Conservation (phyloP, 2,113 vertebrate species). For the Alaudala cheleensis region DNA sequence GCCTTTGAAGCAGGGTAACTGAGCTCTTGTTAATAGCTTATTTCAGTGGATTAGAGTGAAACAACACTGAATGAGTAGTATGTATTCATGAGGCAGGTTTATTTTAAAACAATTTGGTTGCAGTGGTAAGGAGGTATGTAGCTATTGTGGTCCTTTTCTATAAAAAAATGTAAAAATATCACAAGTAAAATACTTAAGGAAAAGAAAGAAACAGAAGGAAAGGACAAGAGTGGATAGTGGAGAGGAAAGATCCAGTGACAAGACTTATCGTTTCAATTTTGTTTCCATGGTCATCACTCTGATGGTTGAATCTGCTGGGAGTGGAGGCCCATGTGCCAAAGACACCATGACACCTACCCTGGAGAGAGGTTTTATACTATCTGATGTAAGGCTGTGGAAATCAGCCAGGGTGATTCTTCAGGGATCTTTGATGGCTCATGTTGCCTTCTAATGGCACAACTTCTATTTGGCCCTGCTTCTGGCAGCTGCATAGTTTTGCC, state of each 20-base stretch:
- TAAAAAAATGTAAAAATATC: neutral
- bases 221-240: neutral
- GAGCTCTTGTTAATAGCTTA: neutral
- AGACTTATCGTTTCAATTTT: neutral
- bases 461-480: neutral
- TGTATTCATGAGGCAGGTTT: neutral
- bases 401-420: neutral
- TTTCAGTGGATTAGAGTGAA: neutral
- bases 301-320: rapidly evolving
- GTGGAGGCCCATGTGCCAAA: neutral
- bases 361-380: neutral
- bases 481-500: neutral
- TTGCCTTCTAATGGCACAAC: neutral
- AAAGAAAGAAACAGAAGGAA: neutral
- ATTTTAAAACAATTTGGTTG: neutral
- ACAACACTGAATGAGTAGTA: neutral
- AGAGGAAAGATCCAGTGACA: neutral
- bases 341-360: rapidly evolving
- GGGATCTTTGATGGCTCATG: neutral
- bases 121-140: neutral
- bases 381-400: neutral
- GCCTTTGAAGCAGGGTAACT: neutral
- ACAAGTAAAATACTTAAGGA: neutral
- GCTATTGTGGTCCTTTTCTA: neutral
- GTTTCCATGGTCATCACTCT: neutral